Evolutionary conservation across 2,888 invertebrate species (phyloP), one percentile per base, ranked within the genome.

Genomic region (Bugula neritina): DNA sequence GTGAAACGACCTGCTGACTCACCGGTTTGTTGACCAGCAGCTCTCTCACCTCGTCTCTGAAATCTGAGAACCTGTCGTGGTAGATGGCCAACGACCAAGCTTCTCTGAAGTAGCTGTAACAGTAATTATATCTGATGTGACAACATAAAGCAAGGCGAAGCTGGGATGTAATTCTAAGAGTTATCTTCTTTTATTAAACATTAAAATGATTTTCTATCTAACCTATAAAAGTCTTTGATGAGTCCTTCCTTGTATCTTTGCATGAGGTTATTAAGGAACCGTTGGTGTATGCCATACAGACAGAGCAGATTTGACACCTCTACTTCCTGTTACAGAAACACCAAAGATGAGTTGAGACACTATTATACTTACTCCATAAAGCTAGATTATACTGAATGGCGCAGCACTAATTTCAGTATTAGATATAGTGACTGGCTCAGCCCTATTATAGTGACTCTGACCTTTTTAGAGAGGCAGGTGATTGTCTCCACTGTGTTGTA

Each of bases 231-330:
- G 80, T 92, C 90, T 0, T 85, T 83, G 52, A 92, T 89, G 73
- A 88, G 82, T 0, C 87, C 84, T 82, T 87, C 84, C 84, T 88
- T 84, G 80, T 87, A 90, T 72, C 90, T 86, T 25, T 84, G 80
- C 70, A 88, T 84, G 54, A 92, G 78, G 78, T 90, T 89, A 82
- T 91, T 90, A 73, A 92, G 86, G 77, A 89, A 84, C 29, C 87
- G 87, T 77, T 92, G 90, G 80, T 92, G 91, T 75, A 90, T 88
- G 0, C 91, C 91, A 81, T 89, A 91, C 52, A 92, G 80, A 73
- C 87, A 85, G 0, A 87, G 83, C 23, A 90, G 78, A 74, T 90
- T 89, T 52, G 70, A 70, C 35, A 70, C 70, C 31, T 70, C 35
- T 43, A 70, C 25, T 23, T 43, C 52, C 70, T 70, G 52, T 29